These are phyloP conservation scores for Sebastes wilsoni DNA, from an alignment of 2,797 vertebrate genomes.

Conservation along the genomic window DNA sequence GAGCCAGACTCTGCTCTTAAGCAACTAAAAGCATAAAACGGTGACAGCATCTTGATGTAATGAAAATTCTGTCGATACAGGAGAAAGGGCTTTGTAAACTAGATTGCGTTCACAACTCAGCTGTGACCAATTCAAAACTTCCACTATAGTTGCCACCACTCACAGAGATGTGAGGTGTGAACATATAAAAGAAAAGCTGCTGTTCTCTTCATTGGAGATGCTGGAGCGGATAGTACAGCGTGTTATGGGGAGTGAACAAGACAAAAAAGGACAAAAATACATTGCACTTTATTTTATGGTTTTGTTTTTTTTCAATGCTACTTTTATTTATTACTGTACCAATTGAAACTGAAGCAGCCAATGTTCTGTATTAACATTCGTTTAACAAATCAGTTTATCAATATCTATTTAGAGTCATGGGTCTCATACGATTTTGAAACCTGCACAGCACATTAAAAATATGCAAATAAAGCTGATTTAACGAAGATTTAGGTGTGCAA, in stretches of 20 bases:
- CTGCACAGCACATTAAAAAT: background rate
- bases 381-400: background rate
- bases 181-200: background rate
- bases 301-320: background rate
- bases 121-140: slow-evolving; percentile 46
- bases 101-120: slow-evolving; percentile 37
- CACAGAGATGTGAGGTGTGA: slow-evolving; percentile 11
- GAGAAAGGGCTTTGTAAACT: slow-evolving; percentile 51
- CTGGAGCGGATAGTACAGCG: background rate
- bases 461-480: background rate
- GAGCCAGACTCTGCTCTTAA: slow-evolving; percentile 40
- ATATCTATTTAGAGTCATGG: background rate
- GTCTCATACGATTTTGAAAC: background rate
- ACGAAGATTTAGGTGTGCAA: background rate
- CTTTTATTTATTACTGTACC: background rate
- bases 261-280: background rate
- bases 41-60: slow-evolving; percentile 48
- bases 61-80: slow-evolving; percentile 51
- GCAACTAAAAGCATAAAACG: slow-evolving; percentile 42
- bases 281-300: slow-evolving; percentile 7
- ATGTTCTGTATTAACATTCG: background rate
- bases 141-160: slow-evolving; percentile 9
- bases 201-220: background rate
- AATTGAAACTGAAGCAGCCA: background rate
- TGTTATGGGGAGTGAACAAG: background rate